Evolutionary conservation across 2,797 vertebrate genomes (phyloP).

Genomic region (Thamnophis elegans): DNA sequence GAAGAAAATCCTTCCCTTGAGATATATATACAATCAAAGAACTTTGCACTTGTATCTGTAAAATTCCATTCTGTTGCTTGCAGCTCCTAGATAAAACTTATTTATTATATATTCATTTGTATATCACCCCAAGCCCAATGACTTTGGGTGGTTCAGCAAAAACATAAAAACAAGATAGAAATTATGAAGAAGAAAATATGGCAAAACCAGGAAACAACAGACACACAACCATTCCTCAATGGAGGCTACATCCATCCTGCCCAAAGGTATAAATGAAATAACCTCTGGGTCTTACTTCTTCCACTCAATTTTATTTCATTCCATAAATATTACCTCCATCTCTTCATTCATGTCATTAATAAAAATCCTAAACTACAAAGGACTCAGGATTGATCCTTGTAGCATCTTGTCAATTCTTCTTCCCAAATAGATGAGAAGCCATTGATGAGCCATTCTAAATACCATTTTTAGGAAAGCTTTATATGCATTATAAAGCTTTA

Average conservation of each 20-base stretch:
- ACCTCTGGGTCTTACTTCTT: background rate
- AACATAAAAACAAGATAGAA: background rate
- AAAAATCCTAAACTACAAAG: background rate
- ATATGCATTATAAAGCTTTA: background rate
- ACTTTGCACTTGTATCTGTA: background rate
- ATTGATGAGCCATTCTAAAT: background rate
- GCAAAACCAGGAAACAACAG: background rate
- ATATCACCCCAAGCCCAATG: background rate
- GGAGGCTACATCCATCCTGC: background rate
- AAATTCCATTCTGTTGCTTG: background rate
- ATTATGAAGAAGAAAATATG: background rate
- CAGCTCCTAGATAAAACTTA: background rate
- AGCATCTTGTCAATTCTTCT: background rate
- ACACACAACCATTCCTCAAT: background rate
- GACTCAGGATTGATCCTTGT: background rate
- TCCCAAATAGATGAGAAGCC: background rate
- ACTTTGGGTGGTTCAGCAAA: background rate
- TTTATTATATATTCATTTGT: background rate
- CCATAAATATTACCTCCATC: background rate
- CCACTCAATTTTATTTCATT: background rate
- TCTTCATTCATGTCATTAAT: background rate
- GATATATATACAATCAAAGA: background rate
- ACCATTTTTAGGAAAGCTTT: background rate
- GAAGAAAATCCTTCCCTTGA: background rate
- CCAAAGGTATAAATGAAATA: background rate